Conservation (phyloP, 2,113 vertebrate species). For the Oreochromis spilurus region DNA sequence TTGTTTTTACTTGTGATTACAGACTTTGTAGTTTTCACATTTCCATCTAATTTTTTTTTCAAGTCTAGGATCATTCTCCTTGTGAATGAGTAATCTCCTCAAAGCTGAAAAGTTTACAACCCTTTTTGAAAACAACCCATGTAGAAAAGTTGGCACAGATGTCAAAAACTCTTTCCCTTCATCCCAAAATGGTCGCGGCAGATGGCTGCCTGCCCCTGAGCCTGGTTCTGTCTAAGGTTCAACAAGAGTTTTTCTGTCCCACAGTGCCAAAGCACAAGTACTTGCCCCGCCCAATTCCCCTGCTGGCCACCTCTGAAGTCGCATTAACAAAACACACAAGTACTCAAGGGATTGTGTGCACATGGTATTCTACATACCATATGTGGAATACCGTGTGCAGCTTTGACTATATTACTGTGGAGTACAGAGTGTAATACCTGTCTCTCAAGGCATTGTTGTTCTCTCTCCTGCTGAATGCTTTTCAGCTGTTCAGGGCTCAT, state of each 20-base stretch:
- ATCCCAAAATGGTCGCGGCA: background rate
- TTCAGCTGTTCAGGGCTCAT: constrained; percentile 68
- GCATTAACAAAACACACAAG: background rate
- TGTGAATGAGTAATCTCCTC: fast-evolving
- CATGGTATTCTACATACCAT: background rate
- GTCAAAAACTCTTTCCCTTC: background rate
- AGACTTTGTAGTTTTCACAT: background rate
- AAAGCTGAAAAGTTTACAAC: background rate
- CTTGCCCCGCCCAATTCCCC: background rate
- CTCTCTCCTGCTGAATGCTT: constrained; percentile 58
- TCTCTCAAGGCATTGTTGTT: constrained; percentile 55
- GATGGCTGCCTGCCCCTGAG: background rate
- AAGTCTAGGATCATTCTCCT: background rate
- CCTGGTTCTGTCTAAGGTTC: background rate
- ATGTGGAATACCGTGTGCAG: background rate
- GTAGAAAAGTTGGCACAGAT: background rate
- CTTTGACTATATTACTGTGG: background rate
- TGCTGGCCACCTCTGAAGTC: background rate
- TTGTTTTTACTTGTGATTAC: background rate
- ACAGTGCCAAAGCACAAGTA: background rate
- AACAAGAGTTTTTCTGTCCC: background rate
- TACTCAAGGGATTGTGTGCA: background rate
- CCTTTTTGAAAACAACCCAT: background rate
- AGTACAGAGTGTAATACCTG: constrained; percentile 42
- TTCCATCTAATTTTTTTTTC: background rate